Base-by-base conservation (phyloP, 2,113 vertebrate species). In the Actenoides hombroni region DNA sequence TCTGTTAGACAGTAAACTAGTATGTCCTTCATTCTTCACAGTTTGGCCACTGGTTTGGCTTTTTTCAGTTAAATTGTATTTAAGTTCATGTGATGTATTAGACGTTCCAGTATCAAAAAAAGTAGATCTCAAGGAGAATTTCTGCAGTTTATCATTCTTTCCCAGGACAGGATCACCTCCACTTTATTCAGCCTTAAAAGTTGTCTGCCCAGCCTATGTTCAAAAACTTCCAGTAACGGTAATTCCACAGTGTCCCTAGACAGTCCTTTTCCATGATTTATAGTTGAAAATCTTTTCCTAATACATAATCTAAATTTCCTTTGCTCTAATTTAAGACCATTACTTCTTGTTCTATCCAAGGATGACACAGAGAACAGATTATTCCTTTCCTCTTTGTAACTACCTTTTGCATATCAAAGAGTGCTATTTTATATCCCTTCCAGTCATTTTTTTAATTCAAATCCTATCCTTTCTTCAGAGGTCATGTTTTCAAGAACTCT, bases 221-320 rank as follows among this genome's bases (percentile, higher is more conserved):
- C 13, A 63, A 80, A 92, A 94, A 78, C n/a, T 78, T 93, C 46
- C 64, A 81, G 17, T 56, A 81, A 77, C 74, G 83, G 67, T 59
- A 90, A 81, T 91, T 95, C 80, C 42, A 79, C 61, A 78, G 40
- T 63, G 60, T 88, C 91, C 56, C 88, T 71, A 63, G 83, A 86
- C 51, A 59, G 80, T 71, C 51, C 23, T 94, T 86, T 91, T 63
- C 73, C 33, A 42, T 94, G 94, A 97, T 96, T 95, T 96, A 97
- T 94, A 20, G 69, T 78, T 86, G 56, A 92, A 97, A 95, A 95
- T 91, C 92, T 93, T 97, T 95, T 92, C 56, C 80, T 94, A 90
- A 96, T 93, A 95, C 73, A 86, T 95, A 97, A 96, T 83, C 94
- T 88, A 94, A 94, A 97, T 94, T 96, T 95, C 92, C 51, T 86